These are phyloP conservation scores for Diarsia rubi DNA, from an alignment of 2,888 invertebrate genomes.

Conservation along the genomic window DNA sequence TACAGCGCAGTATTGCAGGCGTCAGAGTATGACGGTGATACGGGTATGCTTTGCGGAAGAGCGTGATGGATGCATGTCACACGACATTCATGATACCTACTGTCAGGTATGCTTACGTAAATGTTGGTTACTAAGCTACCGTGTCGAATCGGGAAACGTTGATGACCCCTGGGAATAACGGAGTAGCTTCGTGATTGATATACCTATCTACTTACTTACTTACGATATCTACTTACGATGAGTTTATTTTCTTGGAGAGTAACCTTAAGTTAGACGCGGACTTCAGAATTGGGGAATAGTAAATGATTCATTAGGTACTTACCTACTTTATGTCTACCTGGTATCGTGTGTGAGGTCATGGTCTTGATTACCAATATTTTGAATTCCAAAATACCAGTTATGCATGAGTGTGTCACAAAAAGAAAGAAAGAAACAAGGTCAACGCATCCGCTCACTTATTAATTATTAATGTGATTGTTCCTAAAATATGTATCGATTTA, in stretches of 20 bases:
- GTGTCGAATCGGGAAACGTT: constrained; percentile 77
- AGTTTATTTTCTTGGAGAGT: constrained; percentile 3
- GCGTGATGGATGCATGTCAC: constrained; percentile 77
- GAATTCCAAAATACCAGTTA: constrained; percentile 61
- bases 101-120: constrained; percentile 74
- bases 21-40: constrained; percentile 83
- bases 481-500: constrained; percentile 1
- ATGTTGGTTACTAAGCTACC: constrained; percentile 80
- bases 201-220: constrained; percentile 15
- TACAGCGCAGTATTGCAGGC: constrained; percentile 76
- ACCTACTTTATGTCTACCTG: constrained; percentile 20
- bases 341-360: constrained; percentile 58
- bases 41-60: constrained; percentile 78
- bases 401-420: constrained; percentile 42
- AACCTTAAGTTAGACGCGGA: background rate
- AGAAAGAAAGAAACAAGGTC: constrained; percentile 17
- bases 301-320: constrained; percentile 63
- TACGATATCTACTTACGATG: constrained; percentile 4
- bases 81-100: constrained; percentile 68
- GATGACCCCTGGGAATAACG: constrained; percentile 68
- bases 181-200: constrained; percentile 41
- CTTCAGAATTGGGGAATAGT: constrained; percentile 28
- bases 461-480: constrained; percentile 15
- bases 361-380: constrained; percentile 53
- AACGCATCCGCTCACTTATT: constrained; percentile 23